Evolutionary conservation across 1,140 invertebrate genomes (phyloP), one percentile per base, ranked within the genome.

Genomic region (Apis dorsata): DNA sequence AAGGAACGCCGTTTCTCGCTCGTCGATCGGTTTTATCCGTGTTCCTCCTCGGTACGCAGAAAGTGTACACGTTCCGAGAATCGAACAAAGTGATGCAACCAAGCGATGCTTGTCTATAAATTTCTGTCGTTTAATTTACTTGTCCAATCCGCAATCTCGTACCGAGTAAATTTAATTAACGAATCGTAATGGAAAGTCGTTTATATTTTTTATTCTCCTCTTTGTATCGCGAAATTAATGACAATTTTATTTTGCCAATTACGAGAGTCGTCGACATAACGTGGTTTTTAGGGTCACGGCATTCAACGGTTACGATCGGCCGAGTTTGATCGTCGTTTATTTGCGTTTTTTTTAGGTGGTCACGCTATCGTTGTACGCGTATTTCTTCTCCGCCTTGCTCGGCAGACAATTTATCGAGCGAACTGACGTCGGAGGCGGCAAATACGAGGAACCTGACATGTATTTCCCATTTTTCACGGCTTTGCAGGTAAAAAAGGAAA

Each of bases 391-490:
- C 79, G 96, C 98, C 53, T 93, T 98, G 28, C 95, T 98, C 91
- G 97, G 97, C 9, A 94, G 97, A 53, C 97, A 98, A 93, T 97
- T 97, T 93, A 95, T 99, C 69, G 86, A 87, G 57, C 93, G 95
- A 60, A 87, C 87, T 66, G 89, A 91, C 88, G 94, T 94, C 57
- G 93, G 92, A 86, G 93, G 92, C 34, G 95, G 94, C 70, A 96
- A 96, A 92, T 95, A 95, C 84, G 96, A 97, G 90, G 95, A 96
- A 75, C 95, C 97, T 0, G 98, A 99, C 91, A 96, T 98, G 81
- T 99, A 98, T 93, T 97, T 99, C 89, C 99, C 99, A 3, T 94
- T 99, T 59, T 99, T 99, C 91, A 98, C 98, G 0, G 96, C 97
- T 10, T 92, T 99, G 34, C 97, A 98, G 95, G 97, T 98, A 90